Conservation (phyloP, 2,888 invertebrate genomes). For the Eilema griseolum region DNA sequence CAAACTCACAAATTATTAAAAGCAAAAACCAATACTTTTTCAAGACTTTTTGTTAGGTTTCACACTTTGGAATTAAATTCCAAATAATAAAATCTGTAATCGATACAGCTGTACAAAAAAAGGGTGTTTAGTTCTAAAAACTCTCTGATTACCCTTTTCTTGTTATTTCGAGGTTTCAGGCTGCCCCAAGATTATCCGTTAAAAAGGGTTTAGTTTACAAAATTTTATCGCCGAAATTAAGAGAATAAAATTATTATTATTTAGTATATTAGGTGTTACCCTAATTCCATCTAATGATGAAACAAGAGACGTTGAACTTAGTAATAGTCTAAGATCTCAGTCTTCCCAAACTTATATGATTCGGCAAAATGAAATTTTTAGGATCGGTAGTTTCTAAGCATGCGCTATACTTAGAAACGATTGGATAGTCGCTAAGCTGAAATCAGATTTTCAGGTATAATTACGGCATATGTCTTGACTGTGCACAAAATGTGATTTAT, state of each 20-base stretch:
- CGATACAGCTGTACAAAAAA: conserved; percentile 28
- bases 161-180: conserved; percentile 27
- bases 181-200: conserved; percentile 33
- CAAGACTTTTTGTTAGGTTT: not conserved
- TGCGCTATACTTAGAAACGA: too few species aligned
- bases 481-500: too few species aligned
- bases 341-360: too few species aligned
- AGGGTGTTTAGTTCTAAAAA: conserved; percentile 33
- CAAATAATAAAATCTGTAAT: conserved; percentile 23
- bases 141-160: conserved; percentile 37
- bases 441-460: too few species aligned
- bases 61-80: not conserved
- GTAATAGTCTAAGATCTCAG: too few species aligned
- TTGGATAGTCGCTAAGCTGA: too few species aligned
- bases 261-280: too few species aligned
- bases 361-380: too few species aligned
- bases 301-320: too few species aligned
- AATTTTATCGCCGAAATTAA: conserved; percentile 27
- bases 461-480: too few species aligned
- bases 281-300: not conserved
- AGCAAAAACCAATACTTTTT: not conserved
- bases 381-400: too few species aligned
- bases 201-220: conserved; percentile 21
- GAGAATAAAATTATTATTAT: conserved; percentile 8
- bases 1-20: too few species aligned